Conservation (phyloP, 1,140 invertebrate species). For the Contarinia nasturtii region DNA sequence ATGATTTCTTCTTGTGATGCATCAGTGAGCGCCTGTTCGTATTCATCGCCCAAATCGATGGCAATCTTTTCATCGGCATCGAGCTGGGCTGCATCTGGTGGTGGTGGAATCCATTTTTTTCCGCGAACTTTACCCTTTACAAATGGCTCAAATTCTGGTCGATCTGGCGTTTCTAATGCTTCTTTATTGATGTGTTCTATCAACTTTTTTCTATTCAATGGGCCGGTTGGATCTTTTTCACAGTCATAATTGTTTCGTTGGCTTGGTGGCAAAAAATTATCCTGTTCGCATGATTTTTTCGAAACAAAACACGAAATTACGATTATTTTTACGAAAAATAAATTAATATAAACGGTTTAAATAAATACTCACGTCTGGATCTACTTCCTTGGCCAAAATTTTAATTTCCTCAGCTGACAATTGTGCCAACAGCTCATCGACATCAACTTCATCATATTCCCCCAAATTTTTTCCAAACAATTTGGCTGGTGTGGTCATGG, state of each 20-base stretch:
- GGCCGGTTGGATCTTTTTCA: constrained; percentile 84
- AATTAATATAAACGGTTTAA: not conserved
- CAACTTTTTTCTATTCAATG: constrained; percentile 86
- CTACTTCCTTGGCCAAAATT: constrained; percentile 93
- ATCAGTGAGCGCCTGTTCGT: constrained; percentile 73
- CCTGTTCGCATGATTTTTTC: constrained; percentile 40
- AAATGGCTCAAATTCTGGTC: constrained; percentile 88
- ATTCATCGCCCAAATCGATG: constrained; percentile 87
- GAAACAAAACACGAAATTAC: constrained; percentile 3
- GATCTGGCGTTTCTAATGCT: constrained; percentile 90
- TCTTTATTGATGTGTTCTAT: constrained; percentile 97
- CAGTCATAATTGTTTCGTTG: constrained; percentile 93
- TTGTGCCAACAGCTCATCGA: constrained; percentile 88
- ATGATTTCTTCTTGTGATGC: constrained; percentile 97
- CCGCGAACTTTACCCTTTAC: constrained; percentile 75
- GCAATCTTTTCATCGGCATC: constrained; percentile 78
- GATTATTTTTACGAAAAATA: no score
- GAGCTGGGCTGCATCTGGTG: constrained; percentile 53
- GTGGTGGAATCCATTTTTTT: constrained; percentile 83
- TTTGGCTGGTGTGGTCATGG: constrained; percentile 69
- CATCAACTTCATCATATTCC: constrained; percentile 88
- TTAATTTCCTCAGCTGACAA: constrained; percentile 91
- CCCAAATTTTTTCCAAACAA: constrained; percentile 84
- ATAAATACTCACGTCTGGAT: constrained; percentile 82
- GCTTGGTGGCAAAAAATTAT: constrained; percentile 86